These are phyloP conservation scores for Philopotamus ludificatus DNA, from an alignment of 1,140 invertebrate genomes.

Conservation along the genomic window DNA sequence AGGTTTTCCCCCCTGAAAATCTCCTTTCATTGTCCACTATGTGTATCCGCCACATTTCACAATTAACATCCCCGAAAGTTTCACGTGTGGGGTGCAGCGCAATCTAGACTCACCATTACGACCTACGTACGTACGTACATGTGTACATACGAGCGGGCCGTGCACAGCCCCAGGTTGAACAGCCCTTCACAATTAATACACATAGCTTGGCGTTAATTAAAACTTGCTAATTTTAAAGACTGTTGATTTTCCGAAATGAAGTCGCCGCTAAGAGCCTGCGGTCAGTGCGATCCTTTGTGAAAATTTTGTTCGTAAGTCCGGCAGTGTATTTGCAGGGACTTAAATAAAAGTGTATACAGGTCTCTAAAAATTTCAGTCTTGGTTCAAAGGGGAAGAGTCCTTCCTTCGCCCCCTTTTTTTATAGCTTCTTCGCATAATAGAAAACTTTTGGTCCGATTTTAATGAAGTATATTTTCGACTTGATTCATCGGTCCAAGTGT, in stretches of 20 bases:
- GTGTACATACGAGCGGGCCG: too few relatives aligned
- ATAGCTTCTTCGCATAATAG: slow-evolving; percentile 13
- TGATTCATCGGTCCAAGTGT: too few relatives aligned
- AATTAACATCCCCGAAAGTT: not conserved
- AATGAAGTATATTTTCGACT: slow-evolving; percentile 10
- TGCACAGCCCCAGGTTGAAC: too few relatives aligned
- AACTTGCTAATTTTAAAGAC: slow-evolving; percentile 11
- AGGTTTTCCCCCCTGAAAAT: not conserved
- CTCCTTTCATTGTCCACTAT: not conserved
- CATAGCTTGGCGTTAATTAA: slow-evolving; percentile 18
- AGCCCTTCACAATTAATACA: too few relatives aligned
- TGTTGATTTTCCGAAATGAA: slow-evolving; percentile 4
- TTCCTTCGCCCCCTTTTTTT: slow-evolving; percentile 3
- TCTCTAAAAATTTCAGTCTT: slow-evolving; percentile 2
- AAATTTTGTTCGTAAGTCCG: not conserved
- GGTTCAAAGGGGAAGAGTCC: slow-evolving; percentile 7
- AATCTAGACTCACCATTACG: too few relatives aligned
- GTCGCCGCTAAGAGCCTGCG: slow-evolving; percentile 32
- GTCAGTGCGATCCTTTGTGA: slow-evolving; percentile 15
- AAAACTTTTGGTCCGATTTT: slow-evolving; percentile 12
- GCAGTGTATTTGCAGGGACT: not conserved
- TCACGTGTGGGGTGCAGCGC: not conserved
- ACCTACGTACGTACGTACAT: too few relatives aligned
- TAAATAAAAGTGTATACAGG: slow-evolving; percentile 4
- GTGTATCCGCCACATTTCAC: not conserved